Evolutionary conservation across 2,113 vertebrate genomes (phyloP), one percentile per base, ranked within the genome.

Genomic region (Tamias sibiricus): DNA sequence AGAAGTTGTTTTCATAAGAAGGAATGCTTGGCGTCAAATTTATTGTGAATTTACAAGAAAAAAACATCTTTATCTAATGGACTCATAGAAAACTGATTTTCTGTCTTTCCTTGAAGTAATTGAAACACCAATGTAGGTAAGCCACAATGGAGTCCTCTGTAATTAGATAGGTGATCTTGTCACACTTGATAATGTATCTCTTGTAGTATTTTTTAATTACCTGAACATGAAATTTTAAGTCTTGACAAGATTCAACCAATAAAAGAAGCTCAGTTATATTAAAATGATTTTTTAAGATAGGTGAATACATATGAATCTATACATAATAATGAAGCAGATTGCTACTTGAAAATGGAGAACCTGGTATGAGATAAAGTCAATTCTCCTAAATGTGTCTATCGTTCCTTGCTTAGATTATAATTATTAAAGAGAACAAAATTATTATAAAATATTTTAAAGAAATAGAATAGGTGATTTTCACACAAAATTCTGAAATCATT

Each of bases 91-190:
- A 89, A 28, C 17, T 66, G 54, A 26, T 54, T 85, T 1, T 89
- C 24, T 95, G 14, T 82, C 68, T 93, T 97, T 80, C 71, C 42
- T 79, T 96, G 89, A 96, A 97, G 94, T 94, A 94, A 98, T 97
- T 97, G 96, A 85, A 97, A 1, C 37, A 91, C 59, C 91, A 94
- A 81, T 84, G 1, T n/a, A 90, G 93, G 13, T 62, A 95, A 90
- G 82, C 75, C 97, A 91, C 84, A 84, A 91, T 22, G 80, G 3
- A 87, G 0, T n/a, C 35, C 4, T 54, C 37, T 97, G 52, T 81
- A 98, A 97, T 97, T 97, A 97, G 90, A 19, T 95, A 7, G 20
- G 2, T 69, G 87, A 97, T 97, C 64, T 86, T 92, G 95, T 96
- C 84, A 95, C 76, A 54, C 19, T 86, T 91, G 76, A 20, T 89